Conservation (phyloP, 2,888 invertebrate species). For the Lochmaea capreae region DNA sequence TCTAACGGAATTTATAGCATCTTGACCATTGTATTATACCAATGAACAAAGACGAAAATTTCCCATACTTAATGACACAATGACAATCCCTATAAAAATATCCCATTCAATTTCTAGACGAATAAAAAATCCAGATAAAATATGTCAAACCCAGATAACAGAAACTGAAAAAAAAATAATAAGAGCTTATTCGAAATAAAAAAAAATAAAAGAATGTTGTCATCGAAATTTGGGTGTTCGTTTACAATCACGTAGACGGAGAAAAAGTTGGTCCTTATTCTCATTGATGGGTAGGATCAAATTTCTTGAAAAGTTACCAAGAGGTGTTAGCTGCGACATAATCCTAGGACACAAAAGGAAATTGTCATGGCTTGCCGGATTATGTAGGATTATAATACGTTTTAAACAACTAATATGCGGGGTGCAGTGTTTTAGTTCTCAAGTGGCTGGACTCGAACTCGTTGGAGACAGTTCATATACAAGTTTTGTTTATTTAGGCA, state of each 20-base stretch:
- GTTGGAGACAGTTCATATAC: constrained; percentile 37
- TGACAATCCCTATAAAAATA: constrained; percentile 43
- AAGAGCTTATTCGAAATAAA: constrained; percentile 37
- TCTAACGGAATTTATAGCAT: too few species aligned
- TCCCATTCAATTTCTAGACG: constrained; percentile 34
- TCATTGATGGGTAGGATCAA: constrained; percentile 57
- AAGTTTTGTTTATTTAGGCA: constrained; percentile 26
- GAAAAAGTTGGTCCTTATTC: constrained; percentile 55
- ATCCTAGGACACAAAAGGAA: constrained; percentile 62
- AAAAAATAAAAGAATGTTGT: constrained; percentile 51
- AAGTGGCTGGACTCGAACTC: constrained; percentile 40
- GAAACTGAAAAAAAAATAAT: constrained; percentile 40
- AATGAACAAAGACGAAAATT: neutral
- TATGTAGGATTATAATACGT: constrained; percentile 64
- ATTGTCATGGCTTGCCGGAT: constrained; percentile 64
- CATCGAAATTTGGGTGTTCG: constrained; percentile 57
- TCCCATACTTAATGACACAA: constrained; percentile 29
- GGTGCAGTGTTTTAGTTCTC: constrained; percentile 53
- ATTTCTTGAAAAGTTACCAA: constrained; percentile 55
- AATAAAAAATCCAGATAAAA: constrained; percentile 48
- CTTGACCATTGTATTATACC: too few species aligned
- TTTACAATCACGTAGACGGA: constrained; percentile 47
- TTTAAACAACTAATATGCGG: constrained; percentile 63
- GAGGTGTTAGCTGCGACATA: constrained; percentile 62
- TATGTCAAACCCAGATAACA: constrained; percentile 51